These are phyloP conservation scores for Parambassis ranga DNA, from an alignment of 2,797 vertebrate species.

Conservation along the genomic window DNA sequence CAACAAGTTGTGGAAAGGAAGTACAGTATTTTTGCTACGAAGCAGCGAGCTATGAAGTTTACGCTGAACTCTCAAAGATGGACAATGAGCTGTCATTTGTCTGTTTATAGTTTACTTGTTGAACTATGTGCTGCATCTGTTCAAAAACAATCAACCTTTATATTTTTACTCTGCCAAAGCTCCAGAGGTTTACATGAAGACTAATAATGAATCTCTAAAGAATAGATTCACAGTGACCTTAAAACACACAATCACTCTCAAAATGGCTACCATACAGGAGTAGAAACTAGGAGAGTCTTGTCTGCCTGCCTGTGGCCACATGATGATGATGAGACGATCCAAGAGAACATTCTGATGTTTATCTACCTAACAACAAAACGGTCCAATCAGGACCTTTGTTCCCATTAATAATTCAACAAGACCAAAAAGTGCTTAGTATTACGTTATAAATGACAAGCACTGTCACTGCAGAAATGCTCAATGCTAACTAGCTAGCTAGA, in stretches of 20 bases:
- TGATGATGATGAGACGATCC: neutral
- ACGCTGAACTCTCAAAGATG: slow-evolving; percentile 23
- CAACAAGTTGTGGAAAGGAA: slow-evolving; percentile 8
- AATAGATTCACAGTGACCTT: slow-evolving; percentile 21
- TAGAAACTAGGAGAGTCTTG: neutral
- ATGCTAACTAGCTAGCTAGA: neutral
- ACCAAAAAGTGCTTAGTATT: neutral
- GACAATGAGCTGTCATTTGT: neutral
- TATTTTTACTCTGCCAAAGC: slow-evolving; percentile 58
- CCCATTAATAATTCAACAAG: neutral
- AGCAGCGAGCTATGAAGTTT: slow-evolving; percentile 7
- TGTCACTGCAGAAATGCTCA: neutral
- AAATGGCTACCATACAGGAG: neutral
- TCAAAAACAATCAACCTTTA: slow-evolving; percentile 22
- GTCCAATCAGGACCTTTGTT: neutral
- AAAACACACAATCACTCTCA: neutral
- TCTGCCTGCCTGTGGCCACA: neutral
- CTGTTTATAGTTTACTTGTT: slow-evolving; percentile 9
- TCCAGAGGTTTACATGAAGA: slow-evolving; percentile 48
- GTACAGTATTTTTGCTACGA: neutral
- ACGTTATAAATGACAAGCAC: neutral
- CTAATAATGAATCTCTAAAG: slow-evolving; percentile 39
- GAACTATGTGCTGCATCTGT: slow-evolving; percentile 27
- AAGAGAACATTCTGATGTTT: neutral
- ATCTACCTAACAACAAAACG: neutral